Base-by-base conservation (phyloP, 37 sponge, comb jelly and placozoan genomes). In the Amphimedon queenslandica region DNA sequence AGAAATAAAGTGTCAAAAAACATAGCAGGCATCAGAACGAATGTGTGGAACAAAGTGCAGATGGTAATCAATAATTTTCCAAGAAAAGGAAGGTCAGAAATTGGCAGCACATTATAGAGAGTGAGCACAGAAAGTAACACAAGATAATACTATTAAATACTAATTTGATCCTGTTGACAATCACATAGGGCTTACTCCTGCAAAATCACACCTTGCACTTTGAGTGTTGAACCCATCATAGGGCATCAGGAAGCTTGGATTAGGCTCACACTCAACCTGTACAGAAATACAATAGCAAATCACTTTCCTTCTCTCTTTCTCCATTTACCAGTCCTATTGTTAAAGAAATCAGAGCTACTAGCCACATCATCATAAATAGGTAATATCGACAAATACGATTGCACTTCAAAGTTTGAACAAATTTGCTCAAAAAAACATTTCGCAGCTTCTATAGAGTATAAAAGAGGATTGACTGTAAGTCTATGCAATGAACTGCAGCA, bases 21-120 rank as follows among this genome's bases (percentile, higher is more conserved):
- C 27, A 10, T 4, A 13, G 30, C 5, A 32, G 63, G 63, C 27
- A 60, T 60, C 27, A 32, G 13, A 10, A 60, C 8, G 11, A 32
- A 60, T 32, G 11, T 32, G 8, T 6, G 27, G 11, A 10, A 6
- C 63, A 60, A 4, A 13, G 63, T 60, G 13, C 27, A 6, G 13
- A 47, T 13, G 51, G 13, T 18, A 13, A 47, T 18, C 8, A 13
- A 47, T 8, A 47, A 13, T 47, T 8, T 47, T 13, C 51, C 8
- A 47, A 13, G 8, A 47, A 8, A 47, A 13, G 51, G 13, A 47
- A 47, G 8, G 30, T 60, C 63, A 21, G 69, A 57, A 37, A 69
- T 23, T 3, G 78, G 78, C 78, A 78, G 55, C 13, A 57, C 68
- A 5, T 58, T 78, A 42, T 69, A 78, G 11, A 69, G 16, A 3